Conservation (phyloP, 2,888 invertebrate genomes). For the Sipunculus nudus region DNA sequence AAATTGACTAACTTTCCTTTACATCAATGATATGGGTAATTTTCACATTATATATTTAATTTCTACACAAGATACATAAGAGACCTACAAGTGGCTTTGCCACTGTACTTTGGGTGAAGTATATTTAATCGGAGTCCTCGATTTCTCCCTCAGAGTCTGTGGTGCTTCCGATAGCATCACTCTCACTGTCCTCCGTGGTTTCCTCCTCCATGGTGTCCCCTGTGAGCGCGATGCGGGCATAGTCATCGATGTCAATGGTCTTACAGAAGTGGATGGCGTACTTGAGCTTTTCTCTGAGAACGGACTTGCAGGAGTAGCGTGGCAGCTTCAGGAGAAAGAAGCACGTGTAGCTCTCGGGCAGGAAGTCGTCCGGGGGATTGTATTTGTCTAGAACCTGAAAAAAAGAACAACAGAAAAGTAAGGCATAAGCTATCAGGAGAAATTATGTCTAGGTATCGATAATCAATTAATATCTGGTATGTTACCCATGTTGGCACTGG, state of each 20-base stretch:
- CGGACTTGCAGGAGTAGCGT: conserved; percentile 86
- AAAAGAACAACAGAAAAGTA: no score
- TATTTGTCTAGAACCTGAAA: conserved; percentile 89
- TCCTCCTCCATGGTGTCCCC: conserved; percentile 63
- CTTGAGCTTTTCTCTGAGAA: conserved; percentile 75
- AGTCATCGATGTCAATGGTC: conserved; percentile 96
- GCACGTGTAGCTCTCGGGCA: conserved; percentile 97
- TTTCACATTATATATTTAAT: no score
- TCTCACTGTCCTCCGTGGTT: conserved; percentile 46
- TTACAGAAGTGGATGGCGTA: conserved; percentile 99
- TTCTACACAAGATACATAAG: no score
- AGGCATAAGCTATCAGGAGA: conserved; percentile 3
- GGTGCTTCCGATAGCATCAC: conserved; percentile 25
- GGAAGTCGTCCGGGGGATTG: conserved; percentile 92
- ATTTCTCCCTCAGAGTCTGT: conserved; percentile 58
- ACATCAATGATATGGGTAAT: no score
- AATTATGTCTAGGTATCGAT: no score
- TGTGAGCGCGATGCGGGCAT: conserved; percentile 82
- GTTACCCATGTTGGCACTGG: no score
- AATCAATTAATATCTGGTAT: no score
- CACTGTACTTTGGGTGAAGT: no score
- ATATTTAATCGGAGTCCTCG: conserved; percentile 49
- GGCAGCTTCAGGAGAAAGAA: conserved; percentile 98
- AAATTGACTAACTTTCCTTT: not conserved
- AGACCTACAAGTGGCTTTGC: no score